These are phyloP conservation scores for Tychaedon coryphoeus DNA, from an alignment of 2,113 vertebrate species.

Conservation along the genomic window DNA sequence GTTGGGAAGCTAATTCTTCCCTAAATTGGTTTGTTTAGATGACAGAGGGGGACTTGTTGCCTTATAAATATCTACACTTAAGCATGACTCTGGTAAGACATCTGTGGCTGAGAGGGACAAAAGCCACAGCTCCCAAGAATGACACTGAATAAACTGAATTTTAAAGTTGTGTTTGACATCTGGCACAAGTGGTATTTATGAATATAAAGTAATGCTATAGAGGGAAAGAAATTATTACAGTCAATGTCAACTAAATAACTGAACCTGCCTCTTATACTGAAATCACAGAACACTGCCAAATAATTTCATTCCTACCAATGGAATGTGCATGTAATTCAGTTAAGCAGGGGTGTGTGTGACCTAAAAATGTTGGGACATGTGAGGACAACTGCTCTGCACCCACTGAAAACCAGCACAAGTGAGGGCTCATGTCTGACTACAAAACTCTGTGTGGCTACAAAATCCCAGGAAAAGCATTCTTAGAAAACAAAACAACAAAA, in stretches of 20 bases:
- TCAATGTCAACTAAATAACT: not conserved
- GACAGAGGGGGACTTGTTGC: not conserved
- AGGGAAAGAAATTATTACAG: not conserved
- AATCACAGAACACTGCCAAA: not conserved
- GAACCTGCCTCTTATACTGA: not conserved
- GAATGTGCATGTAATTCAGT: not conserved
- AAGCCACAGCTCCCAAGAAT: not conserved
- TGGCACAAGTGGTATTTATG: not conserved
- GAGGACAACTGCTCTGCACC: not conserved
- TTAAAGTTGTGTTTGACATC: not conserved
- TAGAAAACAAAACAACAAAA: not conserved
- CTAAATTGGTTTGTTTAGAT: not conserved
- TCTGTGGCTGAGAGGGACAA: not conserved
- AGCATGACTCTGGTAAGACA: not conserved
- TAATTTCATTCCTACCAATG: not conserved
- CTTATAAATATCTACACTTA: not conserved
- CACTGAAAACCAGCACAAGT: not conserved
- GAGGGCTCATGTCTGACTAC: not conserved
- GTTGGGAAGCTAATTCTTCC: not conserved
- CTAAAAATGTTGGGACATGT: not conserved
- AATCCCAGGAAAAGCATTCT: not conserved
- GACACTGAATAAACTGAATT: not conserved
- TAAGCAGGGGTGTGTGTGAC: not conserved
- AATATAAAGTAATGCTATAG: not conserved
- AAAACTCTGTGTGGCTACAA: rapidly evolving